These are phyloP conservation scores for Embiotoca jacksoni DNA, from an alignment of 2,113 vertebrate genomes.

Conservation along the genomic window DNA sequence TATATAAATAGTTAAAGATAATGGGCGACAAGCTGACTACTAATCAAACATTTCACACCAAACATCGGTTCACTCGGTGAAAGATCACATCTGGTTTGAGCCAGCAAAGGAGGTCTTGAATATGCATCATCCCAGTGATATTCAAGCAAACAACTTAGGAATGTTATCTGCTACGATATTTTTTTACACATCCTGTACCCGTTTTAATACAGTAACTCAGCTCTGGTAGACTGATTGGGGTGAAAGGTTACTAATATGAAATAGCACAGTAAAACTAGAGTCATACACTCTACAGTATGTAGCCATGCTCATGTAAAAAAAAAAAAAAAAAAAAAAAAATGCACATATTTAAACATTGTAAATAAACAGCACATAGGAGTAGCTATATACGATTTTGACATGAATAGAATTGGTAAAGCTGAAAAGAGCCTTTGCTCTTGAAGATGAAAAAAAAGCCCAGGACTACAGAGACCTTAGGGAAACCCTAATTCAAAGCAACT, in stretches of 20 bases:
- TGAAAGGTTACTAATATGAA: background rate
- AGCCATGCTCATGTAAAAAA: too few relatives aligned
- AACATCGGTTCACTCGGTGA: slow-evolving; percentile 9
- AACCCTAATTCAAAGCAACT: slow-evolving; percentile 2
- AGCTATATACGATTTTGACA: too few relatives aligned
- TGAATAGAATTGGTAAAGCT: background rate
- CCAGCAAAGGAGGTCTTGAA: background rate
- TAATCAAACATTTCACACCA: slow-evolving; percentile 20
- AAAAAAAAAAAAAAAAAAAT: too few relatives aligned
- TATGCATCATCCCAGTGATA: background rate
- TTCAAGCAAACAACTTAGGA: background rate
- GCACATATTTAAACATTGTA: too few relatives aligned
- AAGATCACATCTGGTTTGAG: slow-evolving; percentile 20
- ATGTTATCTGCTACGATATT: slow-evolving; percentile 33
- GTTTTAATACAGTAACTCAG: slow-evolving; percentile 30
- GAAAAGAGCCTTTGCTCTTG: background rate
- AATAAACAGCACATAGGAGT: too few relatives aligned
- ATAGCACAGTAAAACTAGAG: background rate
- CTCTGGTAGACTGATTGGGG: background rate
- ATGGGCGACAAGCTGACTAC: background rate
- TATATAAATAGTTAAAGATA: slow-evolving; percentile 23
- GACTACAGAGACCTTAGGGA: background rate
- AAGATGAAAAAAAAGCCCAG: background rate
- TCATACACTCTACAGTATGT: too few relatives aligned
- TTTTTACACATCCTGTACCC: slow-evolving; percentile 27